Evolutionary conservation across 2,888 invertebrate genomes (phyloP).

Genomic region (Linnaemya vulpina): DNA sequence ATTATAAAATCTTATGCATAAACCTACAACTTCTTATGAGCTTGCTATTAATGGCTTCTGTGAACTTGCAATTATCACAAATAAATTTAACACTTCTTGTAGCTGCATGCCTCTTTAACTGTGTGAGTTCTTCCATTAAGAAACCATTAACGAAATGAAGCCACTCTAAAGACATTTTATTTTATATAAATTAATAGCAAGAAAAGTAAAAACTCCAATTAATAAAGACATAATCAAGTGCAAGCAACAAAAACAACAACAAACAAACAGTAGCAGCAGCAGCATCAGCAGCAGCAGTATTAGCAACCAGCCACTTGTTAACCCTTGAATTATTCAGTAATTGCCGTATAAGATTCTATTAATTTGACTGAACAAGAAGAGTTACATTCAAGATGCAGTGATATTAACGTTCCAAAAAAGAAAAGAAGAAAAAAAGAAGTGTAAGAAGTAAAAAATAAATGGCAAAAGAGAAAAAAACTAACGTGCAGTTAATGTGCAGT

Average conservation of each 20-base stretch:
- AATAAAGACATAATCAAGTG: constrained; percentile 49
- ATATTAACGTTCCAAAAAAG: constrained; percentile 43
- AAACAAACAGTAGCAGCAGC: constrained; percentile 21
- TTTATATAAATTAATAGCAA: constrained; percentile 25
- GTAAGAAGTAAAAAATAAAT: not conserved
- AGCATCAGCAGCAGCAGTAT: constrained; percentile 35
- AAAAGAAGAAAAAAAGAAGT: not conserved
- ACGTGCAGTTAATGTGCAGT: constrained; percentile 69
- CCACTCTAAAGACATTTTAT: not conserved
- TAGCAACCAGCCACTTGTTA: constrained; percentile 57
- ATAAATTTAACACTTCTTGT: not conserved
- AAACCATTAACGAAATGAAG: constrained; percentile 20
- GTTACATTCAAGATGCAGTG: constrained; percentile 58
- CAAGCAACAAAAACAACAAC: constrained; percentile 16
- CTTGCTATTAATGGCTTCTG: not conserved
- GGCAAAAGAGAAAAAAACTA: constrained; percentile 42
- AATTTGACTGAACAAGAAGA: constrained; percentile 48
- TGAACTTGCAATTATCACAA: not conserved
- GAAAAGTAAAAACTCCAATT: constrained; percentile 53
- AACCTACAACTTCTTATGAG: too few relatives aligned
- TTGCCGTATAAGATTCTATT: constrained; percentile 57
- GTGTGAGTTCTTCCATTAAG: not conserved
- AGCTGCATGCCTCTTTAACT: not conserved
- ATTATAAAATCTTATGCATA: too few relatives aligned
- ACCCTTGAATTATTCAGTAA: constrained; percentile 62